Evolutionary conservation across 2,888 invertebrate genomes (phyloP), one percentile per base, ranked within the genome.

Genomic region (Chrysodeixis includens): DNA sequence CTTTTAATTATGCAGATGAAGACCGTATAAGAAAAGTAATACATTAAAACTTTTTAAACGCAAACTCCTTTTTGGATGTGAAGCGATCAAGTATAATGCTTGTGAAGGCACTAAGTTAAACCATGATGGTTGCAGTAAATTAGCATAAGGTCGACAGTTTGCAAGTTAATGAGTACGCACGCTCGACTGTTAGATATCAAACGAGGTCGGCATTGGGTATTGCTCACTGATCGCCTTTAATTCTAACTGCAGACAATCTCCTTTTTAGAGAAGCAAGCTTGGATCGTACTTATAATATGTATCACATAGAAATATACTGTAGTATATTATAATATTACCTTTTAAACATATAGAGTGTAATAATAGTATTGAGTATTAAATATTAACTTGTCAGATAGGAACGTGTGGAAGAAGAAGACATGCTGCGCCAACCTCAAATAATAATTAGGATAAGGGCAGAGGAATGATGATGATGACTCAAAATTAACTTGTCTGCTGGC

Each of bases 151-250:
- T 82, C 82, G 69, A 59, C 68, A 63, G 74, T 83, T 78, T 69
- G 78, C 79, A 84, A 81, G 79, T 73, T 79, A 84, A 85, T 74
- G 76, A 83, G 76, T 66, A 63, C 72, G 73, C 63, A 76, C 77
- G 73, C 71, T 70, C 65, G 67, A 67, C 71, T 71, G 74, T 76
- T 72, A 78, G 76, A 78, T 81, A 82, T 70, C 57, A 74, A 79
- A 83, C 77, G 80, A 84, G 85, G 86, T 74, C 86, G 78, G 12
- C 16, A 40, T 49, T 20, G 10, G 46, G 4, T 14, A 58, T 61
- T 62, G 62, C 63, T 66, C 58, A 62, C 63, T 62, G 81, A 78
- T 83, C 75, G 55, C 76, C 72, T 79, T 79, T 74, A 79, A 81
- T 75, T 74, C 63, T 30, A 62, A 54, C 59, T 59, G 62, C 56